A percentile compares a stretch with the other conserved stretches of the same genome.
These are phyloP conservation scores for Harpagoxenus sublaevis DNA, from an alignment of 2,888 invertebrate species.

Conservation along the genomic window DNA sequence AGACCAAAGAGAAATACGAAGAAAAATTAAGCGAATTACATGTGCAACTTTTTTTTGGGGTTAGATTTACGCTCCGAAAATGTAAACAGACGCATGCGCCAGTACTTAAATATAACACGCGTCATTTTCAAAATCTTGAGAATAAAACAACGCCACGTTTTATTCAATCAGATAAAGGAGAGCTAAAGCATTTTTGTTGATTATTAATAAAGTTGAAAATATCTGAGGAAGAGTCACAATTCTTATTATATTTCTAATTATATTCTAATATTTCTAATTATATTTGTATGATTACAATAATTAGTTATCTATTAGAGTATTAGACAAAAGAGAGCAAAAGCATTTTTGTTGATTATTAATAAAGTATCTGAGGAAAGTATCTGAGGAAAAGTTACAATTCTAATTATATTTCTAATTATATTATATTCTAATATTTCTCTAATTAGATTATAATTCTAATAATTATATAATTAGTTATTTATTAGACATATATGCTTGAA, in stretches of 20 bases:
- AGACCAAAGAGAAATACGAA: background rate
- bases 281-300: background rate
- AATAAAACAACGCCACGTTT: background rate
- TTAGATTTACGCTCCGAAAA: background rate
- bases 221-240: background rate
- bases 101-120: background rate
- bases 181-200: background rate
- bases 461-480: background rate
- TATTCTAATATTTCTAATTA: background rate
- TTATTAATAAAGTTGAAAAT: background rate
- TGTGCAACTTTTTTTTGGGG: background rate
- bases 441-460: background rate
- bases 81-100: background rate
- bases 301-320: background rate
- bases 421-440: background rate
- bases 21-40: background rate
- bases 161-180: background rate
- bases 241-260: background rate
- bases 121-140: background rate
- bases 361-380: too few relatives aligned
- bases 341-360: too few relatives aligned
- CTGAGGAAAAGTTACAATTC: too few relatives aligned
- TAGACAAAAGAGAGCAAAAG: too few relatives aligned
- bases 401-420: too few relatives aligned
- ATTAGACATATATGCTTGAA: background rate